Base-by-base conservation (phyloP, 2,113 vertebrate species). In the Panthera leo region DNA sequence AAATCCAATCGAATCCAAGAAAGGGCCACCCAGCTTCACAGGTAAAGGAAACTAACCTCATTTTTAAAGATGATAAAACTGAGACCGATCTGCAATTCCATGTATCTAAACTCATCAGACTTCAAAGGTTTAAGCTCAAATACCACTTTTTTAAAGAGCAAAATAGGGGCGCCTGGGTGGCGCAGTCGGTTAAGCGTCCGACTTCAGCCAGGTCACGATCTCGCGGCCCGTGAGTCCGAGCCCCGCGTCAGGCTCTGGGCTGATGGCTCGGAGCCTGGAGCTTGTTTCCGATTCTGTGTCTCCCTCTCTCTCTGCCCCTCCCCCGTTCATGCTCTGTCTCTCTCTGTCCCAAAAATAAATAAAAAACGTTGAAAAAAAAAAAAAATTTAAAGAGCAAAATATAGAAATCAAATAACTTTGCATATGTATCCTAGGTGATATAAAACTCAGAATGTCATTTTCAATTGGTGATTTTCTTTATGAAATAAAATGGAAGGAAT, bases 31-130 rank as follows among this genome's bases (percentile, higher is more conserved):
- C 67, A 65, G 42, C 39, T 70, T 95, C 48, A 91, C 16, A 63
- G 73, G 14, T 45, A 91, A 34, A 10, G 3, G 5, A 7, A 98
- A 73, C 5, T 65, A 83, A 92, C 7, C 19, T 86, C 29, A 87
- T 75, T 89, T 89, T 97, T 73, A 85, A 42, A 92, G 18, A 90
- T 42, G 29, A 48, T 86, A 92, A 90, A 91, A 94, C 84, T 11
- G 18, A 88, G 25, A 67, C 29, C 80, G 21, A 76, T 65, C 80
- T 88, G 14, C 45, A 94, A 78, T 65, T 82, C 16, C 67, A 91
- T 5, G 53, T 93, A 75, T 65, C 42, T 89, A 94, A 96, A 94
- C 15, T 42, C 51, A 90, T 23, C 55, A 83, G n/a, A 84, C 63
- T 92, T 96, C 39, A 94, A 95, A 95, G 31, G 51, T 45, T 15